Percentiles rank a stretch among this genome's conserved stretches.
These are phyloP conservation scores for Tenthredo notha DNA, from an alignment of 2,888 invertebrate genomes.

Conservation along the genomic window DNA sequence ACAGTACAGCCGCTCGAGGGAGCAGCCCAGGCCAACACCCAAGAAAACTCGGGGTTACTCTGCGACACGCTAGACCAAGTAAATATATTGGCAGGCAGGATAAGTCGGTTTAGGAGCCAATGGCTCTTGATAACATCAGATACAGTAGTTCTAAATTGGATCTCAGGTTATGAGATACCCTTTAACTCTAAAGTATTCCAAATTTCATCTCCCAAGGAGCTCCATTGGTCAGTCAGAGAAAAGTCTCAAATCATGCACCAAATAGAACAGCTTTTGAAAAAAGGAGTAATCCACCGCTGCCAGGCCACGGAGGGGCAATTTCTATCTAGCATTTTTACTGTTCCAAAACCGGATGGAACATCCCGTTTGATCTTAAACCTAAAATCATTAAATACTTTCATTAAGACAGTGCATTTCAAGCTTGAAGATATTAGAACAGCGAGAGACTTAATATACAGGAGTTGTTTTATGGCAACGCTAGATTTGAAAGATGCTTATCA, in stretches of 20 bases:
- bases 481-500: too few species aligned
- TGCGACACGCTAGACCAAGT: conserved; percentile 56
- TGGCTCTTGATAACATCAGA: conserved; percentile 54
- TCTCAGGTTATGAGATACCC: conserved; percentile 40
- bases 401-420: conserved; percentile 59
- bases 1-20: conserved; percentile 56
- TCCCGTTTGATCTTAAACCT: conserved; percentile 59
- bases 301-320: conserved; percentile 47
- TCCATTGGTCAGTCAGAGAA: too few species aligned
- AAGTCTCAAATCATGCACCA: too few species aligned
- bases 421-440: conserved; percentile 54
- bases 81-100: conserved; percentile 58
- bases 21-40: conserved; percentile 55
- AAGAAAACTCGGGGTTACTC: conserved; percentile 60
- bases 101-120: conserved; percentile 28
- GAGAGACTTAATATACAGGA: too few species aligned
- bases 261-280: too few species aligned
- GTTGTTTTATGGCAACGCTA: too few species aligned
- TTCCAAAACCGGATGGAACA: conserved; percentile 56
- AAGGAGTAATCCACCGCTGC: background rate
- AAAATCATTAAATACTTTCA: conserved; percentile 58
- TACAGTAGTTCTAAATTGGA: conserved; percentile 55
- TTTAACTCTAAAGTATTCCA: background rate
- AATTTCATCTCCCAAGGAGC: background rate
- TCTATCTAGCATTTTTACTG: conserved; percentile 55